phyloP scores from a whole-genome alignment of 2,888 invertebrate species.

The Tetrapedia diversipes region DNA sequence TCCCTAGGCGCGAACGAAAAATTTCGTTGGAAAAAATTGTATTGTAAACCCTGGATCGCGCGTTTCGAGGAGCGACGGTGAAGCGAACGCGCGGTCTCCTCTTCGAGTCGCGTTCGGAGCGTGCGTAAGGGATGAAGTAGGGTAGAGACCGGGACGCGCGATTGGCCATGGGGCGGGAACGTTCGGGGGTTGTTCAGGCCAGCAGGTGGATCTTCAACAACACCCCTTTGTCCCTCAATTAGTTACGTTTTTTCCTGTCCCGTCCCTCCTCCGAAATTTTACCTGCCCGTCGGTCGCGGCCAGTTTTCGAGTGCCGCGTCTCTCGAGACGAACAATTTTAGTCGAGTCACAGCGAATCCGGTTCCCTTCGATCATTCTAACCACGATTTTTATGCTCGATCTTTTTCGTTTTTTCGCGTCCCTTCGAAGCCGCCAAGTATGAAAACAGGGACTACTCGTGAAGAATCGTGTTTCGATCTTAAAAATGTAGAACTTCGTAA shows the following conservation, averaged over 20 bases:
- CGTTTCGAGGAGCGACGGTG: conserved; percentile 31
- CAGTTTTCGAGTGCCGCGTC: conserved; percentile 64
- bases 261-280: conserved; percentile 66
- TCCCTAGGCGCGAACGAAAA: too few species aligned
- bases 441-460: too few species aligned
- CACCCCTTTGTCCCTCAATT: conserved; percentile 78
- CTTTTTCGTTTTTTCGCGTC: too few species aligned
- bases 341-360: conserved; percentile 53
- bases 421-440: too few species aligned
- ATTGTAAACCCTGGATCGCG: neutral
- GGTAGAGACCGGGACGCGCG: conserved; percentile 66
- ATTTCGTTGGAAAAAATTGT: too few species aligned
- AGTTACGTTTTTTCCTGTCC: conserved; percentile 73
- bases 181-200: conserved; percentile 67
- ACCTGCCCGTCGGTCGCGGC: conserved; percentile 65
- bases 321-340: conserved; percentile 42
- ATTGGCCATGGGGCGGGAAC: conserved; percentile 79
- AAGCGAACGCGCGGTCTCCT: conserved; percentile 22
- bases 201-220: conserved; percentile 79
- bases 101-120: conserved; percentile 50
- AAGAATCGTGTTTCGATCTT: too few species aligned
- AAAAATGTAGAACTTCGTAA: too few species aligned
- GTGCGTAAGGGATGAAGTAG: conserved; percentile 68
- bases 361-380: conserved; percentile 42
- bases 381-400: conserved; percentile 32